A percentile compares a stretch with the other conserved stretches of the same genome.
These are phyloP conservation scores for Hydraecia micacea DNA, from an alignment of 2,888 invertebrate species.

Conservation along the genomic window DNA sequence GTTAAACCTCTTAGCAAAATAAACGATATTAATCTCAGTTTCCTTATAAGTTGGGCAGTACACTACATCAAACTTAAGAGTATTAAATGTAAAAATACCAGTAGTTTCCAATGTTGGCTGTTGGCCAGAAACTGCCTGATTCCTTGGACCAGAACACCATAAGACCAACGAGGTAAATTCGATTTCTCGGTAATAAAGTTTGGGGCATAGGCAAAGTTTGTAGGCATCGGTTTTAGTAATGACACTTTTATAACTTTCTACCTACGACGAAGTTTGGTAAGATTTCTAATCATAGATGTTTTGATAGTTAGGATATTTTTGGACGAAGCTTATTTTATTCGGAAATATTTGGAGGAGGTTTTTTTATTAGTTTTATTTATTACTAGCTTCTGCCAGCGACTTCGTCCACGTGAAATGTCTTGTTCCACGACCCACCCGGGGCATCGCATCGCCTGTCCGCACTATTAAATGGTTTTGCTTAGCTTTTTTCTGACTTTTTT, in stretches of 20 bases:
- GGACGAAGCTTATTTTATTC: neutral
- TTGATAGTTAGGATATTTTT: conserved; percentile 47
- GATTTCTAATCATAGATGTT: conserved; percentile 59
- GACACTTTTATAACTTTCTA: conserved; percentile 56
- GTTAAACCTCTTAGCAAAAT: conserved; percentile 84
- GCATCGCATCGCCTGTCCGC: no score
- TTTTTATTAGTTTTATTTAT: neutral
- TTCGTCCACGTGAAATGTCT: no score
- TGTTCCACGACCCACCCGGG: no score
- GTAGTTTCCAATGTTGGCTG: conserved; percentile 76
- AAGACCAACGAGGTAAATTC: conserved; percentile 71
- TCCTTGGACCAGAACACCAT: conserved; percentile 62
- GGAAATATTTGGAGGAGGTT: neutral
- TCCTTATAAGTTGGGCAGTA: conserved; percentile 79
- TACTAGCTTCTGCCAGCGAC: neutral
- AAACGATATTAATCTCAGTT: conserved; percentile 83
- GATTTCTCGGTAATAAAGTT: conserved; percentile 65
- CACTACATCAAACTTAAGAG: conserved; percentile 87
- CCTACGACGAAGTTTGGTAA: conserved; percentile 39
- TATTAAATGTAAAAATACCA: conserved; percentile 85
- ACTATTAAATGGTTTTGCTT: no score
- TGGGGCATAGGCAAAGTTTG: conserved; percentile 56
- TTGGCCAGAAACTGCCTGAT: conserved; percentile 74
- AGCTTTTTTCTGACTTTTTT: no score
- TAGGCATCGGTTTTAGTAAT: conserved; percentile 58